These are phyloP conservation scores for Rhinogobius similis DNA, from an alignment of 2,113 vertebrate species.

Conservation along the genomic window DNA sequence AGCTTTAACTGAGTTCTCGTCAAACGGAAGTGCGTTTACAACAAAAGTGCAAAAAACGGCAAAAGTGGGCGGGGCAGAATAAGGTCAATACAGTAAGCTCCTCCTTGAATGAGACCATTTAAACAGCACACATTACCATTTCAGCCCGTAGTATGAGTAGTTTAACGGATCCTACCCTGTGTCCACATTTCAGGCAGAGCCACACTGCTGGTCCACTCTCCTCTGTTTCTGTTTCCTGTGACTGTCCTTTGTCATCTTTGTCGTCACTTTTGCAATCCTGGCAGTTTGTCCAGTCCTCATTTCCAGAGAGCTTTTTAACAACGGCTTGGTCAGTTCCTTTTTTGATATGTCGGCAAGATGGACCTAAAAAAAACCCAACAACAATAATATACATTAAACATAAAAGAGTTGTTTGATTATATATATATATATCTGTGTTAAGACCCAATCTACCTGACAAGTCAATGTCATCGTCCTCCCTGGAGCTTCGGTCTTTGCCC, in stretches of 20 bases:
- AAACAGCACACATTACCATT: too few relatives aligned
- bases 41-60: too few relatives aligned
- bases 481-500: slow-evolving; percentile 60
- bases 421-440: neutral
- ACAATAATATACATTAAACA: neutral
- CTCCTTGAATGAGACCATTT: too few relatives aligned
- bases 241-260: slow-evolving; percentile 60
- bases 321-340: slow-evolving; percentile 87
- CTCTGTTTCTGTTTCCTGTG: slow-evolving; percentile 67
- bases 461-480: slow-evolving; percentile 61
- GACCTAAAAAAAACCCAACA: slow-evolving; percentile 72
- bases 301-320: slow-evolving; percentile 81
- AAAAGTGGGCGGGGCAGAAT: too few relatives aligned
- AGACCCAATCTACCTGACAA: slow-evolving; percentile 58
- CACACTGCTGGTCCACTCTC: slow-evolving; percentile 78
- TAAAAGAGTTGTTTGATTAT: neutral
- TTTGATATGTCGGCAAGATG: slow-evolving; percentile 84
- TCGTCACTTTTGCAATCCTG: slow-evolving; percentile 83
- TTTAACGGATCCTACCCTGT: slow-evolving; percentile 80
- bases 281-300: slow-evolving; percentile 82
- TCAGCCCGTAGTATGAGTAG: neutral
- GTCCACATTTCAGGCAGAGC: slow-evolving; percentile 95
- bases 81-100: too few relatives aligned
- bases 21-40: too few relatives aligned
- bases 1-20: too few relatives aligned